Evolutionary conservation across 92 coral and sea anemone species (phyloP).

Genomic region (Porites lobata): DNA sequence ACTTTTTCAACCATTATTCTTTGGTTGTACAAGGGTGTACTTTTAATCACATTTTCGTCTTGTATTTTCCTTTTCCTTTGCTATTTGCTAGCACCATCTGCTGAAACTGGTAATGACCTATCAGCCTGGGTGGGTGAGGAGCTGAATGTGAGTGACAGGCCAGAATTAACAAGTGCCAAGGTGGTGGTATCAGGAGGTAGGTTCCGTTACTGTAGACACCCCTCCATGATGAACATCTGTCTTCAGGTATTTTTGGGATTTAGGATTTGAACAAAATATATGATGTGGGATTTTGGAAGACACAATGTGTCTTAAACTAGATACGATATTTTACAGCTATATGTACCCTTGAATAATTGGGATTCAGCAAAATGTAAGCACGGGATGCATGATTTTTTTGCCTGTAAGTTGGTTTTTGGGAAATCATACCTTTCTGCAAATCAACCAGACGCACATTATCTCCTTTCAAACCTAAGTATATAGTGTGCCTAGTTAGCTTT

Average conservation of each 20-base stretch:
- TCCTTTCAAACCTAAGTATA: too few relatives aligned
- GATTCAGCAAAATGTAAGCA: too few relatives aligned
- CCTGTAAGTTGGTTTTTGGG: too few relatives aligned
- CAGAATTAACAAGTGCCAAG: slow-evolving; percentile 96
- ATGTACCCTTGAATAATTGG: too few relatives aligned
- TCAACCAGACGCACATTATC: too few relatives aligned
- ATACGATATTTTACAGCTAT: too few relatives aligned
- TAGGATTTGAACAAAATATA: too few relatives aligned
- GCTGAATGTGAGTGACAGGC: slow-evolving; percentile 92
- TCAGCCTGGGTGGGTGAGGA: slow-evolving; percentile 91
- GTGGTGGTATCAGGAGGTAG: slow-evolving; percentile 98
- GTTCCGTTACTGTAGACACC: background rate
- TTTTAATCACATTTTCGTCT: background rate
- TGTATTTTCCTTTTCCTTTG: background rate
- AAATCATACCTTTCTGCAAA: too few relatives aligned
- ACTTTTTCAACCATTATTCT: background rate
- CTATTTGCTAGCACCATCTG: slow-evolving; percentile 78
- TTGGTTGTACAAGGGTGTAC: background rate
- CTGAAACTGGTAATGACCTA: slow-evolving; percentile 89
- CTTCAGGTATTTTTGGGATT: background rate
- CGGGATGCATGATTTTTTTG: too few relatives aligned
- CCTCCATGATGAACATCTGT: background rate
- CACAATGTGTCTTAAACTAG: too few relatives aligned
- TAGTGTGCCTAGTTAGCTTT: too few relatives aligned
- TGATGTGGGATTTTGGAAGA: too few relatives aligned